A percentile compares a stretch with the other conserved stretches of the same genome.
Evolutionary conservation across 2,797 vertebrate genomes (phyloP).

Genomic region (Poecilia gillii): DNA sequence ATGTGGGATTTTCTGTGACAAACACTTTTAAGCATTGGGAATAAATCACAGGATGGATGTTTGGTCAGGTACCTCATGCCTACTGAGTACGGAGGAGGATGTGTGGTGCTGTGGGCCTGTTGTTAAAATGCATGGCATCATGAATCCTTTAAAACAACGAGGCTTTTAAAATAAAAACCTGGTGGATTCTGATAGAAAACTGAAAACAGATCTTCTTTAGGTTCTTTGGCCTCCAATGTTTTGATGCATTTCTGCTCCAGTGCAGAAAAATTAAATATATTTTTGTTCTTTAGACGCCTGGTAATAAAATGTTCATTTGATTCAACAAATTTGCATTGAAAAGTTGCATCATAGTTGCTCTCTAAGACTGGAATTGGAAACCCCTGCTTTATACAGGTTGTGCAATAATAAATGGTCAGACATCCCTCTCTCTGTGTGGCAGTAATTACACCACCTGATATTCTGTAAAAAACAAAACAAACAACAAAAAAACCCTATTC

Average conservation of each 20-base stretch:
- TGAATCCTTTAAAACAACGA: background rate
- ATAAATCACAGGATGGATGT: background rate
- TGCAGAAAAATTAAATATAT: background rate
- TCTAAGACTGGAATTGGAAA: background rate
- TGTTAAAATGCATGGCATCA: background rate
- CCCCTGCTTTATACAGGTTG: background rate
- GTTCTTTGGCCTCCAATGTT: background rate
- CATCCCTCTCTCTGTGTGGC: background rate
- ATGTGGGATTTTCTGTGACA: background rate
- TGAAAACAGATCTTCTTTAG: background rate
- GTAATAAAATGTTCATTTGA: background rate
- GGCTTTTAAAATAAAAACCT: background rate
- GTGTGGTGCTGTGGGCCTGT: background rate
- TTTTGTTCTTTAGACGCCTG: background rate
- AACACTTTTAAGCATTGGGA: background rate
- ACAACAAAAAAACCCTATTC: background rate
- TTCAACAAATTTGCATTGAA: background rate
- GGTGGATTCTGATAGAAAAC: background rate
- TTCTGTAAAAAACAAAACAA: too few relatives aligned
- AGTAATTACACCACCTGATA: background rate
- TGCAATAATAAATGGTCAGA: background rate
- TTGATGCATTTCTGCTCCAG: background rate
- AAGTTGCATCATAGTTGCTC: background rate
- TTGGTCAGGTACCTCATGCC: background rate
- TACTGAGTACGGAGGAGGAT: background rate